phyloP scores from a whole-genome alignment of 2,888 invertebrate species.

The Agrotis ipsilon region DNA sequence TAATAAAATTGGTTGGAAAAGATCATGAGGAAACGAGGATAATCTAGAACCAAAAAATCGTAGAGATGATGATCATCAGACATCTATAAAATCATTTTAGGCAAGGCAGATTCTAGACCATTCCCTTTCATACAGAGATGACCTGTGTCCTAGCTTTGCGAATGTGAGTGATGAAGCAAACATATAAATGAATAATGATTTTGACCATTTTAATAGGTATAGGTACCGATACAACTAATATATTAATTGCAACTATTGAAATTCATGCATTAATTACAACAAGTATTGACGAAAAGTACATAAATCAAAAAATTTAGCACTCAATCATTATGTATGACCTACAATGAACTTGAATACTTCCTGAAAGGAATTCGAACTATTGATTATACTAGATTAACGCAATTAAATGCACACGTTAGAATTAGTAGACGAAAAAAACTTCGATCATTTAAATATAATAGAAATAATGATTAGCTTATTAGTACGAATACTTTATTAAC shows the following conservation, averaged over 20 bases:
- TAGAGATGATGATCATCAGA: no score
- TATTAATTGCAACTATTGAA: slow-evolving; percentile 13
- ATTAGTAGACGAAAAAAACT: neutral
- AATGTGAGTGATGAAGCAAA: neutral
- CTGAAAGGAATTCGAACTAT: slow-evolving; percentile 24
- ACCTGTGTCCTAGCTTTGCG: no score
- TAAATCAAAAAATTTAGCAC: slow-evolving; percentile 19
- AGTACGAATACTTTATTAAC: neutral
- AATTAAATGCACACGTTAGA: neutral
- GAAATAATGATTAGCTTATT: neutral
- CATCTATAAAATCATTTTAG: no score
- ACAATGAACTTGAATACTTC: slow-evolving; percentile 36
- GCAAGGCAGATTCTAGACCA: no score
- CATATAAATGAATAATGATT: neutral
- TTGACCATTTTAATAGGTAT: neutral
- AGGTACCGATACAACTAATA: neutral
- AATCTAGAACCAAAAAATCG: neutral
- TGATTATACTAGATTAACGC: slow-evolving; percentile 27
- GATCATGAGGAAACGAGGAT: no score
- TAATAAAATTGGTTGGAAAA: neutral
- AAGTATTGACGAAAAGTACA: neutral
- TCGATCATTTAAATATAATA: neutral
- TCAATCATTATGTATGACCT: slow-evolving; percentile 7
- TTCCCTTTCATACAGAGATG: no score
- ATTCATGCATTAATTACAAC: slow-evolving; percentile 1